Base-by-base conservation (phyloP, 1,140 invertebrate genomes). In the Platyscapa corneri region DNA sequence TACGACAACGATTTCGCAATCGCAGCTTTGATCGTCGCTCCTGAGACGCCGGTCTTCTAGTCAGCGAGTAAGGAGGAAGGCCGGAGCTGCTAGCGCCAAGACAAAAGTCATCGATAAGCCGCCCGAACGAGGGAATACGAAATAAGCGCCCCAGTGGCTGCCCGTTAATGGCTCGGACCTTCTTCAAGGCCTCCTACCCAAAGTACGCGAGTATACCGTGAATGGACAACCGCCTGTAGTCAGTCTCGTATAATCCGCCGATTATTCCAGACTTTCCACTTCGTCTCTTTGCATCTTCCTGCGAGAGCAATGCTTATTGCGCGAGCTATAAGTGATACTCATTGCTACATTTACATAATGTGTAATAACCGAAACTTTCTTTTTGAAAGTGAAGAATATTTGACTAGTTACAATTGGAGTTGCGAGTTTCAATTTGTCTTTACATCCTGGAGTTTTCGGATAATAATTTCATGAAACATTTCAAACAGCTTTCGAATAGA, bases 71-170 rank as follows among this genome's bases (percentile, higher is more conserved):
- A 49, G 46, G 83, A 82, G 78, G 75, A 78, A 65, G 32, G 42
- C 56, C 53, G n/a, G n/a, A 12, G 23, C 77, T 39, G 49, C 46
- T 64, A 75, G 75, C 20, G 76, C 39, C 82, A 85, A 77, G 39
- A 56, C 79, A 84, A 79, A 84, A 78, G 56, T 70, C 64, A 64
- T 82, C 86, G 83, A 83, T 77, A 79, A 70, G 77, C 10, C 18
- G 49, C 56, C 23, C 32, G 76, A 37, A 49, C 65, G 67, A 49
- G 37, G 37, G 46, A 84, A 84, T 82, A 82, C 80, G 46, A 82
- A 82, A 74, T 53, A 46, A 81, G 39, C 39, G 30, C 27, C 46
- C 46, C 39, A 27, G n/a, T 76, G 23, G 74, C 74, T 76, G n/a
- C 49, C 49, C 49, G 49, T 49, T 78, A 60, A 42, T 42, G 49